Conservation (phyloP, 1,140 invertebrate genomes). For the Procambarus clarkii region DNA sequence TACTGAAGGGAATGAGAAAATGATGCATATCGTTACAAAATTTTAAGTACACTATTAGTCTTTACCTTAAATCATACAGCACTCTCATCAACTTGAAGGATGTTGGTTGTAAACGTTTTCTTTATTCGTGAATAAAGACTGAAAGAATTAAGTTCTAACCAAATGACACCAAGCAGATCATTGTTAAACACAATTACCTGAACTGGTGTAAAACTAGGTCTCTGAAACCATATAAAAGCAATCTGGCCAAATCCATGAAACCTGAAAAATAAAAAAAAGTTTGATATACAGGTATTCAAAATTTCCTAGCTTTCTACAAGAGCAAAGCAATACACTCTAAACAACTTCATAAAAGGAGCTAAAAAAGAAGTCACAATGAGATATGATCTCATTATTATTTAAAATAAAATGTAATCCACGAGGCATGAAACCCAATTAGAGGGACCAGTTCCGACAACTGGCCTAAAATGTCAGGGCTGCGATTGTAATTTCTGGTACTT, state of each 20-base stretch:
- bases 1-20: too few relatives aligned
- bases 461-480: too few relatives aligned
- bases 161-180: slow-evolving; percentile 42
- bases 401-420: too few relatives aligned
- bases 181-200: slow-evolving; percentile 41
- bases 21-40: too few relatives aligned
- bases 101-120: slow-evolving; percentile 2
- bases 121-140: slow-evolving; percentile 31
- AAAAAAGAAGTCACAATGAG: too few relatives aligned
- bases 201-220: background rate
- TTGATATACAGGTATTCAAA: background rate
- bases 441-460: too few relatives aligned
- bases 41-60: too few relatives aligned
- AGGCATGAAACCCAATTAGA: too few relatives aligned
- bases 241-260: slow-evolving; percentile 53
- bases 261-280: slow-evolving; percentile 26
- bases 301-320: background rate
- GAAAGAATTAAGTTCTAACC: slow-evolving; percentile 22
- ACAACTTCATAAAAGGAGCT: too few relatives aligned
- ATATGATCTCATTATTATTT: too few relatives aligned
- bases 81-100: background rate
- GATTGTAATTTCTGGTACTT: too few relatives aligned
- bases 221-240: slow-evolving; percentile 14
- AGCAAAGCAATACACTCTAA: background rate
- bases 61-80: background rate